Conservation (phyloP, 2,888 invertebrate species). For the Aspidiotus destructor region DNA sequence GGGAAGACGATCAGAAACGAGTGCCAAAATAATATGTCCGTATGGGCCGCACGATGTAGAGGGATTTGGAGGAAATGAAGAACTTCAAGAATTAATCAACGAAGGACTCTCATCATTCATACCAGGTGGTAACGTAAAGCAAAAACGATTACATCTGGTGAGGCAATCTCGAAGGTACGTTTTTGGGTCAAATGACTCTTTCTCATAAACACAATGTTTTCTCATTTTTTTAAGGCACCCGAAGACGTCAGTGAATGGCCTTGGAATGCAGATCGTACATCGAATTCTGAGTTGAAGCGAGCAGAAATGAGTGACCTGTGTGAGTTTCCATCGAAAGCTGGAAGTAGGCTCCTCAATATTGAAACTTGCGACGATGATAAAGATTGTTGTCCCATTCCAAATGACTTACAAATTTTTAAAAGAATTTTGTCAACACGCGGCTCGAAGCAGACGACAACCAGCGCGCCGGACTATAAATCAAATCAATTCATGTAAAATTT, state of each 20-base stretch:
- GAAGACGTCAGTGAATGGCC: slow-evolving; percentile 14
- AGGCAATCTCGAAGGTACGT: background rate
- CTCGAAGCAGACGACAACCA: slow-evolving; percentile 17
- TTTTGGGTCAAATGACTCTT: background rate
- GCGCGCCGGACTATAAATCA: slow-evolving; percentile 17
- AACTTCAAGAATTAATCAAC: slow-evolving; percentile 1
- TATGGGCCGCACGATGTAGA: background rate
- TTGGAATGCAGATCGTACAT: slow-evolving; percentile 20
- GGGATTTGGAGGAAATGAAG: background rate
- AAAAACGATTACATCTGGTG: slow-evolving; percentile 9
- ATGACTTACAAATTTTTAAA: slow-evolving; percentile 19
- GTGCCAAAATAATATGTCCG: background rate
- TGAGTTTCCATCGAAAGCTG: background rate
- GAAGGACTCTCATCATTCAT: background rate
- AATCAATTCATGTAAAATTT: slow-evolving; percentile 16
- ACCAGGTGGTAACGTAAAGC: too few species aligned
- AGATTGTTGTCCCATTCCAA: slow-evolving; percentile 6
- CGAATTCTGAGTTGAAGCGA: slow-evolving; percentile 5
- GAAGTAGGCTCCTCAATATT: background rate
- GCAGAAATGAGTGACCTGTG: slow-evolving; percentile 12
- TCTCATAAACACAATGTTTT: background rate
- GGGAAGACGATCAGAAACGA: slow-evolving; percentile 22
- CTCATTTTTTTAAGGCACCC: slow-evolving; percentile 1
- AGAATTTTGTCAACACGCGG: slow-evolving; percentile 11
- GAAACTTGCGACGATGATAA: slow-evolving; percentile 23